Base-by-base conservation (phyloP, 2,797 vertebrate genomes). In the Lerista edwardsae region DNA sequence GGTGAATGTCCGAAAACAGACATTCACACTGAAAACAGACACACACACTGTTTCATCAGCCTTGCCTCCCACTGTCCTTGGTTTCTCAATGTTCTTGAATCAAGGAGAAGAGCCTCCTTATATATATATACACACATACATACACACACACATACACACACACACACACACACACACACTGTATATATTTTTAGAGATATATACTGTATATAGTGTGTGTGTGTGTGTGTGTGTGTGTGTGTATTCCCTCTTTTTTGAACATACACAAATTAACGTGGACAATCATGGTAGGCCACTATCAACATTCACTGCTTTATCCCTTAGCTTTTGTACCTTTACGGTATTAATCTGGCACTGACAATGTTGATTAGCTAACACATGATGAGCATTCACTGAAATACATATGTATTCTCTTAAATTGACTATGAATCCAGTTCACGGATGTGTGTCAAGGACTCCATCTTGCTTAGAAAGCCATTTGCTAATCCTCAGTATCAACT, bases 401-500 rank as follows among this genome's bases (percentile, higher is more conserved):
- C 21, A 34, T 79, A 51, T 59, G 64, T 19, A 31, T 34, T 64
- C 41, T 39, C 41, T 79, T 65, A 23, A n/a, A n/a, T n/a, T n/a
- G n/a, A 79, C 55, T n/a, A 64, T 39, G 44, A 34, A 51, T 51
- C 59, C 44, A 73, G 17, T 79, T 72, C 73, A 73, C 51, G 34
- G 29, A 82, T 64, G 75, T 59, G 67, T 72, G 68, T 86, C 67
- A 81, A 86, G 80, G 67, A 27, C 68, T 67, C 61, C 36, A 59
- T 34, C 67, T 79, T 78, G 75, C 75, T 86, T 79, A 79, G n/a
- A 86, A 72, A 76, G 59, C 47, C 85, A 55, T 82, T 34, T 86
- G 8, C 75, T 82, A 86, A 82, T 86, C 44, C 67, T 59, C 47
- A 67, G 65, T 75, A 83, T 83, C 76, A 73, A 79, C 69, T 83